Base-by-base conservation (phyloP, 2,113 vertebrate species). In the Hemichromis elongatus region DNA sequence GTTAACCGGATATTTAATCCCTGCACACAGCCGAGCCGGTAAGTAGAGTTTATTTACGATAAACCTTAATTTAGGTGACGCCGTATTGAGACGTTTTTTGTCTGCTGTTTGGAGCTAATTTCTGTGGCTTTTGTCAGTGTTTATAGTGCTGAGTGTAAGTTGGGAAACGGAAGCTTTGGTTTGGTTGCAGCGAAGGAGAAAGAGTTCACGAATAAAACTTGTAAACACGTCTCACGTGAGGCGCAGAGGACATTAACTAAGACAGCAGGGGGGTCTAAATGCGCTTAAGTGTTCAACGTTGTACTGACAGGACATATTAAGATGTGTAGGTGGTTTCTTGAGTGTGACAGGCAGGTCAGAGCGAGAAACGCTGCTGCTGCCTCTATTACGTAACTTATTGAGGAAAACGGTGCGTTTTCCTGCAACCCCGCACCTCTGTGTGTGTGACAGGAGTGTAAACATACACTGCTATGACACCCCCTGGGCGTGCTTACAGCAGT, bases 321-420 rank as follows among this genome's bases (percentile, higher is more conserved):
- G 7, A 6, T 50, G 33, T 52, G 18, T 18, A 11, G 21, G 66
- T 26, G 61, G 19, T 40, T 86, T 2, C 16, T 79, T 75, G 37
- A 75, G 26, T 50, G 45, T 75, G 28, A 7, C 66, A 47, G 79
- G 24, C 14, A 3, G 75, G 57, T 84, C 33, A 55, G 52, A 77
- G 77, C 10, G 24, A 80, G 42, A 83, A 83, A 73, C 37, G 53
- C 80, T 3, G 42, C 77, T 73, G 28, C 55, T 14, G 42, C 37
- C 47, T 11, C 3, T 80, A 26, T 88, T 91, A 84, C 18, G 66
- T 86, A 84, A 90, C 61, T 84, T 83, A 80, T 7, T 70, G n/a
- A 63, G 79, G 63, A 53, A 82, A 81, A 79, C 37, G 70, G 53
- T 84, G 75, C 42, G 11, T 83, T 66, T 73, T n/a, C 61, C 45